Conservation (phyloP, 2,888 invertebrate species). For the Heliconius ismenius region DNA sequence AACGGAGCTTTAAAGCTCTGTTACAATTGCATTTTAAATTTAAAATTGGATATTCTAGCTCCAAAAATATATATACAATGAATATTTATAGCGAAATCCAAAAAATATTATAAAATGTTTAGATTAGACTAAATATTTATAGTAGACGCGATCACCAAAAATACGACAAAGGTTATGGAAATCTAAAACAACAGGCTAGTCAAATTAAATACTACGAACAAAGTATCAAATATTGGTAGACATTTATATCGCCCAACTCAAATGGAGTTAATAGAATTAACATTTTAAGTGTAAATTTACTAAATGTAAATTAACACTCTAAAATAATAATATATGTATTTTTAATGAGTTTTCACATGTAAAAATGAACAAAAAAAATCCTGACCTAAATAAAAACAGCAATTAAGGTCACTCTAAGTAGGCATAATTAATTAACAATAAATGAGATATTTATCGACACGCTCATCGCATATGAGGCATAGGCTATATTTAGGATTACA, state of each 20-base stretch:
- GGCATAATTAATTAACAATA: background rate
- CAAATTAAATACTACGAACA: no score
- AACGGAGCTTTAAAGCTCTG: no score
- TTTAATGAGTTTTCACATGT: background rate
- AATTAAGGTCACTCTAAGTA: background rate
- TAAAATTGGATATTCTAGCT: no score
- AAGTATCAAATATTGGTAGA: background rate
- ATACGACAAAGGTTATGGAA: no score
- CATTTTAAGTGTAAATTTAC: background rate
- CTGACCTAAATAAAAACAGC: background rate
- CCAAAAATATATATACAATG: no score
- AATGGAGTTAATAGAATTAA: background rate
- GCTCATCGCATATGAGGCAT: background rate
- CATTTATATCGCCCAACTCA: background rate
- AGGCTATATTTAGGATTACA: slow-evolving; percentile 12
- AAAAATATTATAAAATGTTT: no score
- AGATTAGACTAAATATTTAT: no score
- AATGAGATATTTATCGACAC: background rate
- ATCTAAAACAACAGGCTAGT: no score
- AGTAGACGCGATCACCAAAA: no score
- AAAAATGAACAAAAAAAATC: background rate
- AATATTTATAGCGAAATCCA: no score
- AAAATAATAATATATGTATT: background rate
- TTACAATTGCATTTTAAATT: no score
- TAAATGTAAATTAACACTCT: no score